Percentiles rank a stretch among this genome's conserved stretches.
These are phyloP conservation scores for Scaptomyza polygonia DNA, from an alignment of 2,888 invertebrate genomes.

Conservation along the genomic window DNA sequence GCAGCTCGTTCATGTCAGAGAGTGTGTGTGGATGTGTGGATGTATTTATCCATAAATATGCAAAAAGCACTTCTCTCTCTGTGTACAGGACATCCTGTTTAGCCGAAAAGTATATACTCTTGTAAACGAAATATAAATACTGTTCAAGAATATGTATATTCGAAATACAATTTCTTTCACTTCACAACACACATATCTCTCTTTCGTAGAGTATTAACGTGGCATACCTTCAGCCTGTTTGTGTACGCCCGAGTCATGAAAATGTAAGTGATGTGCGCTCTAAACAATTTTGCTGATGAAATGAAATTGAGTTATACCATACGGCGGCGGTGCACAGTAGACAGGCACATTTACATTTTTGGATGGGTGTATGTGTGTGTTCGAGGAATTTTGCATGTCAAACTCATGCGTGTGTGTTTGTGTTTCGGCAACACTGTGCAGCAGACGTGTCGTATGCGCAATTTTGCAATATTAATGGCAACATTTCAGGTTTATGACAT, in stretches of 20 bases:
- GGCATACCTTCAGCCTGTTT: constrained; percentile 64
- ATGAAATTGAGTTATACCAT: constrained; percentile 73
- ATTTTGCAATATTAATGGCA: constrained; percentile 72
- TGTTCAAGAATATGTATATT: too few relatives aligned
- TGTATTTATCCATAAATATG: constrained; percentile 18
- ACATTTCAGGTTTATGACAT: constrained; percentile 69
- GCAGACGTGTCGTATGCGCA: constrained; percentile 71
- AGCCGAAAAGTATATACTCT: background rate
- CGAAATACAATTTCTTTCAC: too few relatives aligned
- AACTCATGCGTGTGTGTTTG: background rate
- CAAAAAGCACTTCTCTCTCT: constrained; percentile 25
- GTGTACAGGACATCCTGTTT: constrained; percentile 11
- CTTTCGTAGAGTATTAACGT: constrained; percentile 35
- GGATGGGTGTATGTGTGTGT: constrained; percentile 1
- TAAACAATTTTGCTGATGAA: constrained; percentile 76
- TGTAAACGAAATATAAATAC: too few relatives aligned
- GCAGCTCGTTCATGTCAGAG: constrained; percentile 29
- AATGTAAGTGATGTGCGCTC: constrained; percentile 74
- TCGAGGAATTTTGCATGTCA: constrained; percentile 10
- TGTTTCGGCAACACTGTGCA: constrained; percentile 31
- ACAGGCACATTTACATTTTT: constrained; percentile 6
- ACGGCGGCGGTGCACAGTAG: constrained; percentile 23
- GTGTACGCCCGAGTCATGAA: constrained; percentile 56
- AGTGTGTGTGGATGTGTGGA: background rate
- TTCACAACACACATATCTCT: too few relatives aligned